Base-by-base conservation (phyloP, 2,797 vertebrate species). In the Melanotaenia maccullochi region DNA sequence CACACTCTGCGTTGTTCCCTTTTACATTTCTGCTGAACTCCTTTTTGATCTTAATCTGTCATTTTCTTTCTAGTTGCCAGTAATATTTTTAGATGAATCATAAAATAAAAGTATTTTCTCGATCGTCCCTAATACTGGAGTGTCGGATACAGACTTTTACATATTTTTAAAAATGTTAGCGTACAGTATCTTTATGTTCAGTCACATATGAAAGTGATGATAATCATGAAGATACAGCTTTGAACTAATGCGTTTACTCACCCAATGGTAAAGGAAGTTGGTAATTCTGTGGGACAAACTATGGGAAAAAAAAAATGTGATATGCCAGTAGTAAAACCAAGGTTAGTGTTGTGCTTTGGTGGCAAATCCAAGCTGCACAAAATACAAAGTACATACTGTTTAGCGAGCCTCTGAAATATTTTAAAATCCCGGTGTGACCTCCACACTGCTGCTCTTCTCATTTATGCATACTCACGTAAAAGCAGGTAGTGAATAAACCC, bases 401-500 rank as follows among this genome's bases (percentile, higher is more conserved):
- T 71, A 65, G 58, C 56, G 28, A 78, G 64, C 30, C 7, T 70
- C 71, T 35, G 58, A 65, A 71, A 62, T 72, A 70, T 80, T 81
- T 80, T 67, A 82, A 73, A 61, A 60, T 76, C 70, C 28, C 59
- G 6, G 18, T 58, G n/a, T 68, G 72, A 36, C 65, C 28, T 52
- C 25, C 25, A 47, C 57, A 59, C 38, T 55, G 22, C 51, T 60
- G 42, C 54, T 51, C 22, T 69, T 60, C 28, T 67, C 57, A 73
- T 79, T 78, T 28, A 80, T 83, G 83, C 81, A 71, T 32, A 63
- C 28, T 22, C 80, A 81, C 52, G 25, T 42, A 76, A 72, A 49
- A n/a, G 25, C 14, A 70, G 33, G 38, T 73, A 62, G 83, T 79
- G 77, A 82, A 84, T 81, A 81, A 79, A 90, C 38, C 55, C 61